phyloP scores from a whole-genome alignment of 2,113 vertebrate genomes.

The Crotalus tigris region DNA sequence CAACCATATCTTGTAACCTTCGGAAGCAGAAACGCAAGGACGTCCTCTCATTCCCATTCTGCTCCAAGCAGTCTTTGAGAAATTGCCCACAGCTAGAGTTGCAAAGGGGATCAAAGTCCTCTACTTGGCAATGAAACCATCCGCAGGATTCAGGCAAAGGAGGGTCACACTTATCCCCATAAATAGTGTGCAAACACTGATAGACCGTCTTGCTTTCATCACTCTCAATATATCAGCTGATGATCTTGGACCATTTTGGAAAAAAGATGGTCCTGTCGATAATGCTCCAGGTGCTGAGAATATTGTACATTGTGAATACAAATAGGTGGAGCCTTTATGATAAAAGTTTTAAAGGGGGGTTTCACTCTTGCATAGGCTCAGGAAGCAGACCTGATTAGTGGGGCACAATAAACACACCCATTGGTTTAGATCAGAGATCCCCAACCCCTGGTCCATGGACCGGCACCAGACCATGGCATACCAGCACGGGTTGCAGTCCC shows the following conservation, averaged over 20 bases:
- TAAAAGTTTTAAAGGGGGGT: not conserved
- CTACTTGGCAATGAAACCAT: not conserved
- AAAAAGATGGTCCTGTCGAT: not conserved
- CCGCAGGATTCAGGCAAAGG: too few relatives aligned
- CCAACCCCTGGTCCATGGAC: too few relatives aligned
- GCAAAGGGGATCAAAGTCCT: not conserved
- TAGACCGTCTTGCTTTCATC: not conserved
- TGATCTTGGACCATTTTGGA: not conserved
- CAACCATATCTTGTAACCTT: not conserved
- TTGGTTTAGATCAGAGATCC: not conserved
- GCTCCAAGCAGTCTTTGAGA: not conserved
- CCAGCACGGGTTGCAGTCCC: too few relatives aligned
- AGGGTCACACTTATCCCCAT: not conserved
- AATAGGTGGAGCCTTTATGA: not conserved
- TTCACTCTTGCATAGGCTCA: not conserved
- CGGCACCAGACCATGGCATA: too few relatives aligned
- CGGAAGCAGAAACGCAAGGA: not conserved
- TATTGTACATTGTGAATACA: not conserved
- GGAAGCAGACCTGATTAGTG: not conserved
- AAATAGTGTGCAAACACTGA: not conserved
- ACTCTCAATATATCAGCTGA: not conserved
- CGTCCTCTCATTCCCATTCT: not conserved
- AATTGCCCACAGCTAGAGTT: not conserved
- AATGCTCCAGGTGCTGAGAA: not conserved
- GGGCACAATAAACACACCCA: not conserved